Evolutionary conservation across 2,113 vertebrate species (phyloP).

Genomic region (Sapayoa aenigma): DNA sequence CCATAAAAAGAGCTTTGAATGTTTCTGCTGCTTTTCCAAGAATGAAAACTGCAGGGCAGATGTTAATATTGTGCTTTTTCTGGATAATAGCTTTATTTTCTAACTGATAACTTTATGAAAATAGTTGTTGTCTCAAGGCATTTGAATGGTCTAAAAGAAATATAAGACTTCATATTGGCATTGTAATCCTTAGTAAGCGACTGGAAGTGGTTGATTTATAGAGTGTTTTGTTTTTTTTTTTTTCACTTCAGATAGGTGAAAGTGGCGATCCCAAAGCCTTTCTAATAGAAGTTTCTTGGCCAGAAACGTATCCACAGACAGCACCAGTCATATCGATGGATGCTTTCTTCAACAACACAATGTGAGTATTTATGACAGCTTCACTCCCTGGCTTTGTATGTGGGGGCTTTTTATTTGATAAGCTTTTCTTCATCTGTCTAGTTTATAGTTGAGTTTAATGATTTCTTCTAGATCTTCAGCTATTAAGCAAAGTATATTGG

Average conservation of each 20-base stretch:
- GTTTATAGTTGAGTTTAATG: not conserved
- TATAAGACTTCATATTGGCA: not conserved
- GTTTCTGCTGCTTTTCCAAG: not conserved
- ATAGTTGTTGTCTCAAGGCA: not conserved
- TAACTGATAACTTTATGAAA: not conserved
- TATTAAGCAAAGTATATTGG: slow-evolving; percentile 85
- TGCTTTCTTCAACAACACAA: slow-evolving; percentile 95
- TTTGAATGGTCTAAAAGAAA: not conserved
- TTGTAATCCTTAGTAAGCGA: not conserved
- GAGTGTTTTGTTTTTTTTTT: not conserved
- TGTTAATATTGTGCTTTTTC: not conserved
- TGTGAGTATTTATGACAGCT: slow-evolving; percentile 76
- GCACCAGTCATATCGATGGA: slow-evolving; percentile 89
- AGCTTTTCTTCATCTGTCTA: not conserved
- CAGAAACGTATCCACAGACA: slow-evolving; percentile 90
- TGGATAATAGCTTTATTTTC: not conserved
- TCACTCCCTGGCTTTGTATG: not conserved
- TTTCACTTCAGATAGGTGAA: slow-evolving; percentile 85
- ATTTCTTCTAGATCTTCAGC: slow-evolving; percentile 76
- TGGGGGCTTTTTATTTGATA: not conserved
- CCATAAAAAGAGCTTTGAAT: not conserved
- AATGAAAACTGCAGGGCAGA: not conserved
- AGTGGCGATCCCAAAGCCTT: slow-evolving; percentile 90
- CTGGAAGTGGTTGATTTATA: not conserved
- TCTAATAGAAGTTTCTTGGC: slow-evolving; percentile 91